Evolutionary conservation across 2,797 vertebrate genomes (phyloP).

Genomic region (Buphagus erythrorhynchus): DNA sequence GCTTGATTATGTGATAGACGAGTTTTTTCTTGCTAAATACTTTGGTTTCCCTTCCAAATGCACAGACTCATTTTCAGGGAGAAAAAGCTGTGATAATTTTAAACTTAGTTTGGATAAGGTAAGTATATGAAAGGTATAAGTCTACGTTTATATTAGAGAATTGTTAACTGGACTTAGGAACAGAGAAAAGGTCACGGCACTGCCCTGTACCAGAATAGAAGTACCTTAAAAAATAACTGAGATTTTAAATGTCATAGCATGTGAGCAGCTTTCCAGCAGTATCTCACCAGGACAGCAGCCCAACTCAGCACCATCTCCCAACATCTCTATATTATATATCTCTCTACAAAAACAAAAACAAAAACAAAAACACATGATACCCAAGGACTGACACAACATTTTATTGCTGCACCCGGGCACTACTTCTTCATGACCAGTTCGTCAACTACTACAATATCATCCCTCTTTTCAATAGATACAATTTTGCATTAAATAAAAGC

Average conservation of each 20-base stretch:
- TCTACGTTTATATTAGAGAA: background rate
- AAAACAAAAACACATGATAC: no score
- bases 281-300: background rate
- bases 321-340: no score
- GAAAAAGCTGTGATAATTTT: background rate
- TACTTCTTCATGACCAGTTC: background rate
- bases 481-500: background rate
- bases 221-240: background rate
- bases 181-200: background rate
- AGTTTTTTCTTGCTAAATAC: background rate
- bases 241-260: background rate
- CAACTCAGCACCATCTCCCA: background rate
- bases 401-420: background rate
- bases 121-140: background rate
- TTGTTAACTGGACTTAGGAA: background rate
- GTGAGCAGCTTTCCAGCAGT: background rate
- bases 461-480: accelerated
- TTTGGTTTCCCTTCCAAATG: background rate
- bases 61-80: background rate
- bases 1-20: background rate
- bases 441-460: background rate
- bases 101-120: background rate
- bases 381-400: background rate
- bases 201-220: background rate
- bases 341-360: no score